Evolutionary conservation across 1,140 invertebrate genomes (phyloP), one percentile per base, ranked within the genome.

Genomic region (Heliothis virescens): DNA sequence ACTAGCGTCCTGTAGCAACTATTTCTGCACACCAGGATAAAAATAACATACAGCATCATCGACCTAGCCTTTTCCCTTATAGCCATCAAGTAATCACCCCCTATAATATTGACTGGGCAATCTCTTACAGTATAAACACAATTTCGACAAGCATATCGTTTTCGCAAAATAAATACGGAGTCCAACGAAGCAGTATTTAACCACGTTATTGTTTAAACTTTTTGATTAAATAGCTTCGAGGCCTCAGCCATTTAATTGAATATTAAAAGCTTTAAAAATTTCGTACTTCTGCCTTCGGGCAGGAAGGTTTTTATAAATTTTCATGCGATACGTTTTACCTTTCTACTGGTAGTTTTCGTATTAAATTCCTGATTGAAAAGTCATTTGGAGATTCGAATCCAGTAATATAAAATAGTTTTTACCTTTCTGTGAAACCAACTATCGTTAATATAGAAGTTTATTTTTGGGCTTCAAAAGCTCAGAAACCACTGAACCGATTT

Each of bases 191-290:
- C 10, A 18, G 18, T 59, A 59, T 26, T 59, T 59, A 59, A 55
- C 50, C 67, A 55, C n/a, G n/a, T 41, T 62, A 53, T 52, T 71
- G 29, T 71, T 71, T 55, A 55, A 71, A 71, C 67, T 71, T 71
- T 71, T 55, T 71, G 29, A 71, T 71, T 71, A 71, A 71, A 71
- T 53, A 71, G 50, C 52, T 71, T 16, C 7, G 21, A 34, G 18
- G 47, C 55, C 18, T 67, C 16, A n/a, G 52, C 21, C 55, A 26
- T 59, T 59, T 59, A 59, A 59, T 59, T 21, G 55, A 59, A 59
- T 59, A 59, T 26, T 59, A 59, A 18, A 59, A 26, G 18, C 18
- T 26, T 59, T 59, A 21, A 21, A 59, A 59, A 21, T 18, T 57
- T 57, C n/a, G n/a, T n/a, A n/a, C 55, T 63, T 4, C 15, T 63